phyloP scores from a whole-genome alignment of 2,888 invertebrate genomes.

The Drosophila trichaetosa region DNA sequence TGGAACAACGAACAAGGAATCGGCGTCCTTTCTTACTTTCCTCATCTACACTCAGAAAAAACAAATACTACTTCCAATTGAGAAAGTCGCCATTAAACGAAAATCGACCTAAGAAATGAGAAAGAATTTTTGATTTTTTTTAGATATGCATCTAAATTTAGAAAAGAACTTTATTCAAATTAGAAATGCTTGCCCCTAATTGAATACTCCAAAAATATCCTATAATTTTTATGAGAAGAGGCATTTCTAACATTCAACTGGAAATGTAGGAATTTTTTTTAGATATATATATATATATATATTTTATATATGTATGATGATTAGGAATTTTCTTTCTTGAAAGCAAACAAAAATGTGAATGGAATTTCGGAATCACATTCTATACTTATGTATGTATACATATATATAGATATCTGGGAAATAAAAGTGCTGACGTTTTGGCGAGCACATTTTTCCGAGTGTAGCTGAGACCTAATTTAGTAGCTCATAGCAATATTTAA shows the following conservation, averaged over 20 bases:
- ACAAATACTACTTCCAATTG: not conserved
- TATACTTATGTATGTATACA: not conserved
- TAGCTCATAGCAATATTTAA: not conserved
- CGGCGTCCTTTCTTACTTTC: not conserved
- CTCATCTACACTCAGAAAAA: not conserved
- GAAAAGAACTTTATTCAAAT: not conserved
- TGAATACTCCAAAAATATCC: not conserved
- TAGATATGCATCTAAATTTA: not conserved
- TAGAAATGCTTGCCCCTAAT: not conserved
- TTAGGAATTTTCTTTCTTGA: no score
- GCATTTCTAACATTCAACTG: not conserved
- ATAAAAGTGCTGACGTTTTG: not conserved
- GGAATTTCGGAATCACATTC: not conserved
- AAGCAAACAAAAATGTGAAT: no score
- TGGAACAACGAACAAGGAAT: slow-evolving; percentile 15
- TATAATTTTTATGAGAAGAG: not conserved
- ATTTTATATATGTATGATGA: no score
- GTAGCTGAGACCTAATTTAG: not conserved
- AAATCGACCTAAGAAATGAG: not conserved
- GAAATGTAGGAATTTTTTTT: not conserved
- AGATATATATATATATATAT: not conserved
- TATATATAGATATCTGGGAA: not conserved
- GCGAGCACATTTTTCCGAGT: not conserved
- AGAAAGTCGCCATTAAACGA: no score
- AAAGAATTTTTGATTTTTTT: not conserved